Evolutionary conservation across 2,888 invertebrate species (phyloP), one percentile per base, ranked within the genome.

Genomic region (Uloborus plumipes): DNA sequence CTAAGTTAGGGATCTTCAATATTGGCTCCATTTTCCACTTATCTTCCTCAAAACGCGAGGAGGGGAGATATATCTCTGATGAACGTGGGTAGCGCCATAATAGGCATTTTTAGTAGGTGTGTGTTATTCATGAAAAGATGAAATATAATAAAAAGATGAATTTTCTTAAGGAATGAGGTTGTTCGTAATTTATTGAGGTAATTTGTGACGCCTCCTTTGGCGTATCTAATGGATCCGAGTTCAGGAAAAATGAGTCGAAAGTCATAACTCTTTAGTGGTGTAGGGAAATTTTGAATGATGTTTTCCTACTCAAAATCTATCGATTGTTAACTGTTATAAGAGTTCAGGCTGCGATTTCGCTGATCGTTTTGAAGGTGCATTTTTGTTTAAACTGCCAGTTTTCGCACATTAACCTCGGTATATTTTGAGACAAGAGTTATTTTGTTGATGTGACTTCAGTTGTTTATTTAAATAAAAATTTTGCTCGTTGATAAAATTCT

Each of bases 111-210:
- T 75, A 75, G 75, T 49, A 31, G 75, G 59, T 67, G 75, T 67
- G 66, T 75, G 75, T 75, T 75, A 75, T 75, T 75, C 75, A 75
- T 66, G 75, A 59, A 75, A 75, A 75, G 66, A 67, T 75, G 75
- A 75, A 75, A 75, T 75, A 67, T 75, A 75, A 75, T 75, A 75
- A 75, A 67, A 75, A 75, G 75, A 75, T 67, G 59, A 75, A 75
- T 67, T 75, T 75, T 75, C 75, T 75, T 75, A 75, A 75, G 50
- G 61, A 62, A 75, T 75, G 67, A 67, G 67, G 67, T 53, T 18
- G 59, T 67, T 66, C 59, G 67, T 75, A 75, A 75, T 75, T 75
- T 75, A 75, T 75, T 59, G 75, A 53, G 47, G 75, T 67, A 75
- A 75, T 75, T 75, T 75, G 75, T 75, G 75, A 75, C 67, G 75